These are phyloP conservation scores for Psammodynastes pulverulentus DNA, from an alignment of 2,113 vertebrate species.

Conservation along the genomic window DNA sequence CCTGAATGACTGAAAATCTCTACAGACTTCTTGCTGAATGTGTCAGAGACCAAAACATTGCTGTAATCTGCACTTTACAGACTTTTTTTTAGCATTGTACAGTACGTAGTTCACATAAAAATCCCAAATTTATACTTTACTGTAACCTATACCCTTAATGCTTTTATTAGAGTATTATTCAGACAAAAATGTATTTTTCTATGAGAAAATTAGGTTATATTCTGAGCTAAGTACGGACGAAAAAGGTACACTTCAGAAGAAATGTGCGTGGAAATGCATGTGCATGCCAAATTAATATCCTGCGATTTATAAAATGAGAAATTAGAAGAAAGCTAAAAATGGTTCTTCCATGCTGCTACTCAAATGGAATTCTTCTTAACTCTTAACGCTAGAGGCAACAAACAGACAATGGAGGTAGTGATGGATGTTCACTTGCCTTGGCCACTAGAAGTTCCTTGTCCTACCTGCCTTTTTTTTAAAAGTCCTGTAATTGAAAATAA, in stretches of 20 bases:
- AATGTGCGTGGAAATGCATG: not conserved
- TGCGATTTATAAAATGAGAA: not conserved
- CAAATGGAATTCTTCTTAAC: not conserved
- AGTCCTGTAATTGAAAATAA: not conserved
- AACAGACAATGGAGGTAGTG: not conserved
- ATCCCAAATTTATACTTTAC: not conserved
- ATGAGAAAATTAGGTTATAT: not conserved
- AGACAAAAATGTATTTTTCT: not conserved
- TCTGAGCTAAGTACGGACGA: not conserved
- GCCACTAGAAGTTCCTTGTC: not conserved
- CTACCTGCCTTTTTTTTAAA: not conserved
- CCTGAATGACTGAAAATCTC: no score
- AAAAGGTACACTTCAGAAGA: not conserved
- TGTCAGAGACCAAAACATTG: not conserved
- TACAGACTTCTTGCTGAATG: no score
- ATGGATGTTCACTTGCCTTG: not conserved
- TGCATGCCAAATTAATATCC: not conserved
- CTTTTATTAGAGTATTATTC: not conserved
- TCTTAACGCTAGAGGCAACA: not conserved
- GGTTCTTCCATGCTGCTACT: not conserved
- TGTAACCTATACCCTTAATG: not conserved
- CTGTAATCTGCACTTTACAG: not conserved
- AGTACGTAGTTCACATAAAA: not conserved
- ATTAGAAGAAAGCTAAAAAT: not conserved
- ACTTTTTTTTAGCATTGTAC: not conserved